phyloP scores from a whole-genome alignment of 2,113 vertebrate species.

The Megalops atlanticus region DNA sequence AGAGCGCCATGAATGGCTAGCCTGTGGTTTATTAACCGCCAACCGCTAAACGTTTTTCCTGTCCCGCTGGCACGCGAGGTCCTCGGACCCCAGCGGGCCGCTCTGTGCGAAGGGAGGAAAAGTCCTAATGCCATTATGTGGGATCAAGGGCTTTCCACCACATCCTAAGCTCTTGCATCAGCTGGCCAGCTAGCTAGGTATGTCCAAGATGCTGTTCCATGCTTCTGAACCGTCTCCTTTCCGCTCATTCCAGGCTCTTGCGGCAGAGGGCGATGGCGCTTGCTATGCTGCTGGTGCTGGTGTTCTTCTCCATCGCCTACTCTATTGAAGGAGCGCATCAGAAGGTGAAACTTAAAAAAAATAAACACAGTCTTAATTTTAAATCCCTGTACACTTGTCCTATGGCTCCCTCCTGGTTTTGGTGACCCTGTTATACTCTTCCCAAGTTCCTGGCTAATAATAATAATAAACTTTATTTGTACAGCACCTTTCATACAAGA shows the following conservation, averaged over 20 bases:
- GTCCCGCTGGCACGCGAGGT: background rate
- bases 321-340: conserved; percentile 84
- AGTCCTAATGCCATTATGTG: conserved; percentile 32
- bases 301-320: conserved; percentile 74
- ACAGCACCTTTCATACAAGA: too few species aligned
- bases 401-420: background rate
- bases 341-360: conserved; percentile 67
- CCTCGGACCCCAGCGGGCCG: background rate
- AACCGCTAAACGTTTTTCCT: background rate
- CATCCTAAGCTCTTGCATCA: background rate
- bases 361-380: background rate
- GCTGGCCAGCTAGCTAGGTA: background rate
- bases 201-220: background rate
- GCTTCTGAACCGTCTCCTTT: background rate
- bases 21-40: too few species aligned
- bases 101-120: background rate
- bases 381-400: too few species aligned
- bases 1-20: background rate
- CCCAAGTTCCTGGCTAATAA: too few species aligned
- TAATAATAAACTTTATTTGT: too few species aligned
- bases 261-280: conserved; percentile 74
- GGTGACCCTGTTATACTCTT: too few species aligned
- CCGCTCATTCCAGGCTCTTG: conserved; percentile 73
- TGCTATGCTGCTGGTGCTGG: conserved; percentile 70
- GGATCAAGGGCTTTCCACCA: conserved; percentile 27